These are phyloP conservation scores for Eurypyga helias DNA, from an alignment of 2,113 vertebrate species.

Conservation along the genomic window DNA sequence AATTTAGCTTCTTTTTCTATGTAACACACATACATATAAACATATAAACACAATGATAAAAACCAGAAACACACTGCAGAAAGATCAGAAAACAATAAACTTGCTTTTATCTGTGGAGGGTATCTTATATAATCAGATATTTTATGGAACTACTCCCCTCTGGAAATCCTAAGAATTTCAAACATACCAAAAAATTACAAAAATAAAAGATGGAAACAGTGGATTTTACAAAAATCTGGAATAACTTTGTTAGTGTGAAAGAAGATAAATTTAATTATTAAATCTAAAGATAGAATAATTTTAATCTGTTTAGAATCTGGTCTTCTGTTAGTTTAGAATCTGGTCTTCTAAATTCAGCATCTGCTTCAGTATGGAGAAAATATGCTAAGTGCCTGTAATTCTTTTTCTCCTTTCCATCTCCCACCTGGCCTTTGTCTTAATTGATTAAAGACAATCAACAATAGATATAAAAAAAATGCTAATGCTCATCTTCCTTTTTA, in stretches of 20 bases:
- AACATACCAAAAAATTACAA: neutral
- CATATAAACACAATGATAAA: neutral
- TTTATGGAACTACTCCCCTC: neutral
- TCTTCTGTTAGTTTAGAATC: neutral
- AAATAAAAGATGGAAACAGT: neutral
- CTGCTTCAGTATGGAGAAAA: neutral
- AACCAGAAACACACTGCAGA: neutral
- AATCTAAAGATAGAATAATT: neutral
- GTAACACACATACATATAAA: neutral
- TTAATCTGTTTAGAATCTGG: neutral
- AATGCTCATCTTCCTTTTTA: neutral
- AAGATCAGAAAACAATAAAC: neutral
- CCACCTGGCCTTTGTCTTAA: neutral
- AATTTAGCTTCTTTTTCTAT: neutral
- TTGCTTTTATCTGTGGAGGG: rapidly evolving
- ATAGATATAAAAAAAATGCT: neutral
- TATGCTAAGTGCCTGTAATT: neutral
- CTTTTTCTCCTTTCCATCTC: neutral
- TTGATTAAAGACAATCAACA: conserved; percentile 10
- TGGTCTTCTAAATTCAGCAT: neutral
- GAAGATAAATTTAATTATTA: neutral
- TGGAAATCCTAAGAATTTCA: neutral
- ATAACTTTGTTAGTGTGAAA: neutral
- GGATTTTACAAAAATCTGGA: neutral
- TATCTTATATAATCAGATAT: neutral